phyloP scores from a whole-genome alignment of 1,140 invertebrate genomes.

The Laupala kohalensis region DNA sequence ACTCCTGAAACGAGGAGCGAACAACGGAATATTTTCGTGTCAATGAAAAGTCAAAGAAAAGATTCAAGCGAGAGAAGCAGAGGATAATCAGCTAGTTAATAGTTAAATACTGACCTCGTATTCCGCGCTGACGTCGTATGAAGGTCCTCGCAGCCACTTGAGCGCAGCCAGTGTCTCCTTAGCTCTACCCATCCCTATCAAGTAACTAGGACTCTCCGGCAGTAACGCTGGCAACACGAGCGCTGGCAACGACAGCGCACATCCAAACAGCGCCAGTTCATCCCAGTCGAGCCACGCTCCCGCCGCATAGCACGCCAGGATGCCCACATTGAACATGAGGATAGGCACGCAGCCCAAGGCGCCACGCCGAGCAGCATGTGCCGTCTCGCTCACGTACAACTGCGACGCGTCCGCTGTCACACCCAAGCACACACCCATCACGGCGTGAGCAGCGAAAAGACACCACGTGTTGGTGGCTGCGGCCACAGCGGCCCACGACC shows the following conservation, averaged over 20 bases:
- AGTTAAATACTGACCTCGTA: slow-evolving; percentile 11
- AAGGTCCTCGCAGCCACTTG: slow-evolving; percentile 24
- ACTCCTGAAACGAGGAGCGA: slow-evolving; percentile 5
- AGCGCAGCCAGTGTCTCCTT: slow-evolving; percentile 25
- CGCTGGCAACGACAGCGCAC: slow-evolving; percentile 10
- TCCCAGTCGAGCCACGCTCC: slow-evolving; percentile 14
- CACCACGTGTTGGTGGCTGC: slow-evolving; percentile 27
- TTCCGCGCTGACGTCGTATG: slow-evolving; percentile 13
- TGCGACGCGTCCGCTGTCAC: slow-evolving; percentile 16
- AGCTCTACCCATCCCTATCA: slow-evolving; percentile 16
- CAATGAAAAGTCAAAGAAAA: not conserved
- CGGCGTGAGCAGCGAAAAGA: slow-evolving; percentile 24
- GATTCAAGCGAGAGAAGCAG: not conserved
- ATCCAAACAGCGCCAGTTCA: slow-evolving; percentile 12
- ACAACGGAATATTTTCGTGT: too few species aligned
- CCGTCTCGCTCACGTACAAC: slow-evolving; percentile 43
- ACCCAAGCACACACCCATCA: slow-evolving; percentile 12
- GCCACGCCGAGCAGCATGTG: slow-evolving; percentile 30
- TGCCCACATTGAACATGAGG: slow-evolving; percentile 16
- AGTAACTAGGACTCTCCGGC: slow-evolving; percentile 32
- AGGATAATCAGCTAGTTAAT: not conserved
- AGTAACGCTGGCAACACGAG: slow-evolving; percentile 16
- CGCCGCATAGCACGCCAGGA: slow-evolving; percentile 11
- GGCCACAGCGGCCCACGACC: slow-evolving; percentile 28
- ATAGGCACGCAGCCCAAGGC: slow-evolving; percentile 27